Evolutionary conservation across 1,140 invertebrate species (phyloP).

Genomic region (Trichonephila clavata): DNA sequence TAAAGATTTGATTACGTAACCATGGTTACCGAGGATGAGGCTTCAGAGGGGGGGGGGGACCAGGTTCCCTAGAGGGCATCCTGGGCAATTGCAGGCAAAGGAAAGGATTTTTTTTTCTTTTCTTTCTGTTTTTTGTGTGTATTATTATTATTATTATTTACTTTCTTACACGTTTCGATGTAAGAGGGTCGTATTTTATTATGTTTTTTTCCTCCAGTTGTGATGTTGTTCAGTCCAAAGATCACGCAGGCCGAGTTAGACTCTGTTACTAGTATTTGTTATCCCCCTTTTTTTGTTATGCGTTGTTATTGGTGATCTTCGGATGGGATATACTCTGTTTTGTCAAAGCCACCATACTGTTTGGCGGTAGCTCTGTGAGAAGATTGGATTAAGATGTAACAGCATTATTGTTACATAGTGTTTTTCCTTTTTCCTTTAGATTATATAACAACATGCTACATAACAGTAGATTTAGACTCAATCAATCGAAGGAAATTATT

Average conservation of each 20-base stretch:
- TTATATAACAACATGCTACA: background rate
- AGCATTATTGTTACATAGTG: background rate
- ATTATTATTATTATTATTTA: slow-evolving; percentile 55
- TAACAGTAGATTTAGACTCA: background rate
- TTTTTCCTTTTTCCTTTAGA: background rate
- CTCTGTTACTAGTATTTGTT: slow-evolving; percentile 55
- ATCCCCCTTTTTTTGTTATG: background rate
- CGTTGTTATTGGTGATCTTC: slow-evolving; percentile 31
- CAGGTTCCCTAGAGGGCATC: slow-evolving; percentile 37
- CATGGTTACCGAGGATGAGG: slow-evolving; percentile 32
- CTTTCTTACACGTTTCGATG: slow-evolving; percentile 45
- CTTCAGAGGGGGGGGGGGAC: background rate
- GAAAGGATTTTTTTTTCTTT: background rate
- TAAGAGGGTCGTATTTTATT: slow-evolving; percentile 10
- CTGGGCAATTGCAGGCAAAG: slow-evolving; percentile 16
- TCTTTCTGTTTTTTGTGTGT: background rate
- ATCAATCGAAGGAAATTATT: slow-evolving; percentile 22
- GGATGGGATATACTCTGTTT: background rate
- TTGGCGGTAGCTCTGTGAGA: background rate
- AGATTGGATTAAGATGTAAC: slow-evolving; percentile 50
- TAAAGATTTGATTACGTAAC: slow-evolving; percentile 71
- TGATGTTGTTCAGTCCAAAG: background rate
- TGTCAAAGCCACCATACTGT: background rate
- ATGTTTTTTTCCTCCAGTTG: background rate
- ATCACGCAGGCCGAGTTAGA: slow-evolving; percentile 51